Base-by-base conservation (phyloP, 1,140 invertebrate genomes). In the Cydia pomonella region DNA sequence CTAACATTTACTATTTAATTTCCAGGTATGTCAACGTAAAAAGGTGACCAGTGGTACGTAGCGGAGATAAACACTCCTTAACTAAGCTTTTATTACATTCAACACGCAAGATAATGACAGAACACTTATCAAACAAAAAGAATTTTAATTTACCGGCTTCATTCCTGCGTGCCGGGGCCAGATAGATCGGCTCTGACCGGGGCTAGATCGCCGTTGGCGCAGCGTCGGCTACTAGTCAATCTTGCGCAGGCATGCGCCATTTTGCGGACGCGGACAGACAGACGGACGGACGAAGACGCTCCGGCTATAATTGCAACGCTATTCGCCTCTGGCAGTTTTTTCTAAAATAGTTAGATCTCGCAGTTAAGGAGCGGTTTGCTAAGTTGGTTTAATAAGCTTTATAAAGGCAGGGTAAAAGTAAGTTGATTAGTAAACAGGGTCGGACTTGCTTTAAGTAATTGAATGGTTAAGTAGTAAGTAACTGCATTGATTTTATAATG, bases 221-320 rank as follows among this genome's bases (percentile, higher is more conserved):
- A 84, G 77, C 81, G 83, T 85, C 86, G 86, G 89, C 89, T 91
- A 90, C 89, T 86, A 92, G 90, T 92, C 89, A 91, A 92, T 90
- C 90, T 91, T 87, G 85, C 79, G 79, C 77, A 85, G 88, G 88
- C 88, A 91, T 87, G 89, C 84, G 87, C 86, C 86, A 88, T 90
- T 77, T 90, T 89, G 87, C 77, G 77, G 79, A 44, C 76, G 76
- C 75, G 77, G 79, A 82, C 79, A 79, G 81, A 86, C 87, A 80
- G 82, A 88, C 83, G 85, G 78, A 87, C 82, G 80, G 83, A 72
- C 69, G 85, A 83, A 81, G 82, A 87, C 78, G 79, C 79, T 83
- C 82, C 80, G 83, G 80, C 83, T 84, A 84, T 90, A 91, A 91
- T 92, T 92, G 86, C 89, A 83, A 78, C 75, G 84, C 83, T 82